phyloP scores from a whole-genome alignment of 2,888 invertebrate genomes.

The Omphaloscelis lunosa region DNA sequence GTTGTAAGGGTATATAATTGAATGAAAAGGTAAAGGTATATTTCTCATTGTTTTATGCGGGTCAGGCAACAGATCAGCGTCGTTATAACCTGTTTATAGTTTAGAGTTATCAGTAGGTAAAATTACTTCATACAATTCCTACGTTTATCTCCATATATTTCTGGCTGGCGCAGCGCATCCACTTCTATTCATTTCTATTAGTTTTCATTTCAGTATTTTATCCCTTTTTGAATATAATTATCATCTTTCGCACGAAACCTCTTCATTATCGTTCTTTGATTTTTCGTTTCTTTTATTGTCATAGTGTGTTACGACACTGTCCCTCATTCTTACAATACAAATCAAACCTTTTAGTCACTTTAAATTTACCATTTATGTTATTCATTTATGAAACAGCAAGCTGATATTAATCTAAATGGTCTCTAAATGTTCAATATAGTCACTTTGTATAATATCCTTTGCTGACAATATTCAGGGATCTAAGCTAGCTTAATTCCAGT shows the following conservation, averaged over 20 bases:
- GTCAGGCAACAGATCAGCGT: background rate
- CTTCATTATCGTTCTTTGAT: background rate
- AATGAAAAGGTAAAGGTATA: background rate
- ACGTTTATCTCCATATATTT: background rate
- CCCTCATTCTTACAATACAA: background rate
- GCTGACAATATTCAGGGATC: constrained; percentile 42
- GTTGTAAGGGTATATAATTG: no score
- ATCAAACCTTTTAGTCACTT: background rate
- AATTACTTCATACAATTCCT: background rate
- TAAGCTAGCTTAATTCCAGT: constrained; percentile 47
- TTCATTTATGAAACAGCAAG: background rate
- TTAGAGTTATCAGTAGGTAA: background rate
- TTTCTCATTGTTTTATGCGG: background rate
- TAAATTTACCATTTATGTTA: background rate
- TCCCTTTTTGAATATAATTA: no score
- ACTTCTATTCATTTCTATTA: background rate
- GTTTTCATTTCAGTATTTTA: background rate
- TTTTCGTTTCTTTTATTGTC: background rate
- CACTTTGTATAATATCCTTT: constrained; percentile 14
- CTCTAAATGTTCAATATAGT: background rate
- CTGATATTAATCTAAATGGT: background rate
- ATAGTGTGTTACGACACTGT: background rate
- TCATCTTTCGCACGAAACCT: background rate
- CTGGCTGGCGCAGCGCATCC: no score
- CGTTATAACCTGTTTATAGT: background rate